These are phyloP conservation scores for Ibidorhyncha struthersii DNA, from an alignment of 2,113 vertebrate genomes.

Conservation along the genomic window DNA sequence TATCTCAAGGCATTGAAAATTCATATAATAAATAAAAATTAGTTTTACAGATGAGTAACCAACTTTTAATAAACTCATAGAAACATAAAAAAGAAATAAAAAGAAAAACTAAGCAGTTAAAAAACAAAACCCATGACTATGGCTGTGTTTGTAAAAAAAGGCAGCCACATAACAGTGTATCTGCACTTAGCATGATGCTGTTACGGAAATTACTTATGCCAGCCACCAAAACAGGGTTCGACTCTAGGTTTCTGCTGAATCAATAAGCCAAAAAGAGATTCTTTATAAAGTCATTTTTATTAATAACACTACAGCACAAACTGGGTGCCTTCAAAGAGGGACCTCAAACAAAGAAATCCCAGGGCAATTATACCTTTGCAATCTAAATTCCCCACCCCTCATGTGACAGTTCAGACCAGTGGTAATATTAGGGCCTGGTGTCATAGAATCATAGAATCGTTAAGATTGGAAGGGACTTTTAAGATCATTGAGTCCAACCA, in stretches of 20 bases:
- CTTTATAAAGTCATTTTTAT: not conserved
- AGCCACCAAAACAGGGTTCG: not conserved
- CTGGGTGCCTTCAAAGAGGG: not conserved
- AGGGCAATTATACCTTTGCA: not conserved
- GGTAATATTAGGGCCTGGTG: not conserved
- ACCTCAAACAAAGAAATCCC: not conserved
- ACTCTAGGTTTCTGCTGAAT: not conserved
- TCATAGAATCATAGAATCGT: too few relatives aligned
- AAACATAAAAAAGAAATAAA: not conserved
- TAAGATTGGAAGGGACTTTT: too few relatives aligned
- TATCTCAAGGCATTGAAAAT: not conserved
- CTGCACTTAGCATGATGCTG: not conserved
- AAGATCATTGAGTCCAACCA: too few relatives aligned
- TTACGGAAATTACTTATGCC: not conserved
- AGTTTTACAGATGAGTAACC: not conserved
- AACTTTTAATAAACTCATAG: not conserved
- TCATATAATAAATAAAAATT: not conserved
- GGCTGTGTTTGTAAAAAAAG: not conserved
- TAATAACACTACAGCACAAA: not conserved
- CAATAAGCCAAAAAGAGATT: not conserved
- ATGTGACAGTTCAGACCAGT: not conserved
- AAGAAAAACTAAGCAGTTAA: not conserved
- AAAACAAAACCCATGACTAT: not conserved
- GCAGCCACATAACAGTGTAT: rapidly evolving
- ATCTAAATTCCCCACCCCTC: not conserved